Base-by-base conservation (phyloP, 64 coral and sea anemone genomes). In the Dendronephthya gigantea region DNA sequence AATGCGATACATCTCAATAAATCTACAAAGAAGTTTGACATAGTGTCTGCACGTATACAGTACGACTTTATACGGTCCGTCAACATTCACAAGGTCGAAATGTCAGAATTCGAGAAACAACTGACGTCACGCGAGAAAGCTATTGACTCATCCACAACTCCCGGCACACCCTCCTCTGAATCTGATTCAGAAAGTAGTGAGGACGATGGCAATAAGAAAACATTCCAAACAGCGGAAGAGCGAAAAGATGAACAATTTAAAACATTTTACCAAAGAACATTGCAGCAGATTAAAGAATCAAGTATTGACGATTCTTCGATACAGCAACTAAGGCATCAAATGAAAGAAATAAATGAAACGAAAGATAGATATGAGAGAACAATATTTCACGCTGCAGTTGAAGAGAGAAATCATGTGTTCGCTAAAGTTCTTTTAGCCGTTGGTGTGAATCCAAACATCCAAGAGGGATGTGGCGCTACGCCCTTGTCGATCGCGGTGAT, bases 381-480 rank as follows among this genome's bases (percentile, higher is more conserved):
- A 52, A 5, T 74, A 19, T 74, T 74, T 27, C 68, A 74, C 31
- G n/a, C n/a, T 74, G 68, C 68, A 2, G 68, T 74, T 27, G 68
- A 74, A 35, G n/a, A 74, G 1, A 74, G 33, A 11, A 74, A 74
- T 74, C n/a, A 30, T 35, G n/a, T 30, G n/a, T 29, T 74, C 33
- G 68, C 31, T 35, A 74, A 74, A 35, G 33, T 35, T 30, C 33
- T 74, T 1, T 74, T 74, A 29, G 22, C 68, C 33, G 68, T 35
- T 30, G 68, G 68, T 74, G 68, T 74, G 25, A 74, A 74, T 74
- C n/a, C 32, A 30, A 74, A 74, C 68, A 74, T 74, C 11, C 68
- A 1, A 74, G 68, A 74, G 30, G 68, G 68, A 1, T 74, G 68
- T 74, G 68, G 68, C 11, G 68, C 2, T 74, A 74, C 68, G 13